phyloP scores from a whole-genome alignment of 2,797 vertebrate species.

The Trachurus trachurus region DNA sequence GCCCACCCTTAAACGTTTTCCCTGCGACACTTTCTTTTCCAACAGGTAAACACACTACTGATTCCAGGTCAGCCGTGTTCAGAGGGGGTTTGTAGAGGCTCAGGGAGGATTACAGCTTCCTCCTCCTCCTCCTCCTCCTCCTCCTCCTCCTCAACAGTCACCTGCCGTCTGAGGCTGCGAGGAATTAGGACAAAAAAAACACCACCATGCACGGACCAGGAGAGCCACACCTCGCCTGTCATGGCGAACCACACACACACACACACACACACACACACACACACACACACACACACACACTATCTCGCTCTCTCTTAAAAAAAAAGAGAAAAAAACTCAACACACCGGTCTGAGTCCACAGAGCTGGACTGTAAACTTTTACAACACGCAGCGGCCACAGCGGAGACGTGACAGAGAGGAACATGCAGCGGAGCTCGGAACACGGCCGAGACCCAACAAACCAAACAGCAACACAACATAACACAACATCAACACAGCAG shows the following conservation, averaged over 20 bases:
- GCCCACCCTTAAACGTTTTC: not conserved
- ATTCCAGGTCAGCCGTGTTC: slow-evolving; percentile 62
- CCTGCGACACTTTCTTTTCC: slow-evolving; percentile 13
- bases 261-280: too few species aligned
- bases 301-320: too few species aligned
- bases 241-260: slow-evolving; percentile 25
- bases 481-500: too few species aligned
- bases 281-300: too few species aligned
- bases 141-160: slow-evolving; percentile 63
- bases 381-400: slow-evolving; percentile 26
- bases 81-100: slow-evolving; percentile 64
- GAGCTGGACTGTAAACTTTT: slow-evolving; percentile 62
- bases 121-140: slow-evolving; percentile 23
- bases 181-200: slow-evolving; percentile 56
- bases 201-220: slow-evolving; percentile 20
- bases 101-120: slow-evolving; percentile 67
- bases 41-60: slow-evolving; percentile 69
- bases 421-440: not conserved
- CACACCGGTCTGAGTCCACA: not conserved
- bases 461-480: too few species aligned
- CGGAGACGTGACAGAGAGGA: slow-evolving; percentile 6
- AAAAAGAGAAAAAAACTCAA: slow-evolving; percentile 34
- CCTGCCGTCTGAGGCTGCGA: slow-evolving; percentile 69
- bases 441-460: too few species aligned
- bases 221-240: slow-evolving; percentile 78